Evolutionary conservation across 2,888 invertebrate genomes (phyloP), one percentile per base, ranked within the genome.

Genomic region (Watsonalla binaria): DNA sequence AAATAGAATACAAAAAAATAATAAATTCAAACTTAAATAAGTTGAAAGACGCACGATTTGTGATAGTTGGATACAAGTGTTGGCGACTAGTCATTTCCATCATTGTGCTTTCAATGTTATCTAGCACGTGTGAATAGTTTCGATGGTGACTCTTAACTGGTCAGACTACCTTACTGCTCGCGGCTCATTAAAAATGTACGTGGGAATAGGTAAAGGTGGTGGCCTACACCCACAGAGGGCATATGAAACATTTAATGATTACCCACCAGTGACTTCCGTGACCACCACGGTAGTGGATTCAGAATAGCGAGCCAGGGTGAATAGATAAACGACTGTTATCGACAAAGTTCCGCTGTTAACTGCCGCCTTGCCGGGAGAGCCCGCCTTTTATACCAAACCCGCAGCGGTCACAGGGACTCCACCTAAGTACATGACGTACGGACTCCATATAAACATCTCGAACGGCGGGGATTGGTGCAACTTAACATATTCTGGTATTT

Each of bases 11-110:
- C 15, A 14, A 35, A 48, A 33, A 47, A 51, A 50, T 39, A 37
- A 33, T 34, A 14, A 45, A 49, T 6, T 57, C 48, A 13, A 42
- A 13, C 6, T 45, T 35, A 24, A 13, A 7, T 7, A 39, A 37
- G 8, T 8, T 55, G 53, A 57, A 53, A 53, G 33, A 67, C 74
- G 56, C 63, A 82, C 80, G 61, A 6, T 70, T 55, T 7, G 72
- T 64, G 35, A 88, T 83, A 6, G 84, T 80, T 0, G 88, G 87
- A 59, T 89, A 80, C 53, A 90, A 71, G 50, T 86, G 76, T 50
- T 86, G 86, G 8, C 89, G 74, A 58, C 87, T 88, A 1, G 89
- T 82, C 89, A 90, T 89, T 66, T 89, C 88, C 5, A 84, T 57
- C 65, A 85, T 78, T 61, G 76, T 83, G 53, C 57, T 65, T 11